A percentile compares a stretch with the other conserved stretches of the same genome.
Conservation (phyloP, 1,140 invertebrate genomes). For the Battus philenor region DNA sequence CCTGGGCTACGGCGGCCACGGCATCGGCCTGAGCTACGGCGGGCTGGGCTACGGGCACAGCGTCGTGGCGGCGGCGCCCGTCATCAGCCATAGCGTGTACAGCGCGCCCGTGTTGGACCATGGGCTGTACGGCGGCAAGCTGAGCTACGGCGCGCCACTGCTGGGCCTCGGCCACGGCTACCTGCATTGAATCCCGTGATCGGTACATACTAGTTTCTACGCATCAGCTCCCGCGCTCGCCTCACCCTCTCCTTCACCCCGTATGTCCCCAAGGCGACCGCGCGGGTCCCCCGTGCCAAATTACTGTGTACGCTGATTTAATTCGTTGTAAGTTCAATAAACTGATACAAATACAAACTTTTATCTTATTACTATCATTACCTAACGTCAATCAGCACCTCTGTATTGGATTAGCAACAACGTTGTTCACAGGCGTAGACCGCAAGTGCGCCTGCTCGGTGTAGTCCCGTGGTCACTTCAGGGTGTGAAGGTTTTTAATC, state of each 20-base stretch:
- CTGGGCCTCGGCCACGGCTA: slow-evolving; percentile 38
- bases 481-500: too few relatives aligned
- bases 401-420: too few relatives aligned
- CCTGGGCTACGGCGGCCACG: slow-evolving; percentile 24
- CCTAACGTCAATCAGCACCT: background rate
- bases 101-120: slow-evolving; percentile 27
- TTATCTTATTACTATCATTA: background rate
- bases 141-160: slow-evolving; percentile 25
- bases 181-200: slow-evolving; percentile 28
- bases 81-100: slow-evolving; percentile 27
- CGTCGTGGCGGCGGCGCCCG: slow-evolving; percentile 31
- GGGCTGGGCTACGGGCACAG: slow-evolving; percentile 33
- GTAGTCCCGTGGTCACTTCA: too few relatives aligned
- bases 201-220: too few relatives aligned
- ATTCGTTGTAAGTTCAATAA: slow-evolving; percentile 7
- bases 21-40: slow-evolving; percentile 23
- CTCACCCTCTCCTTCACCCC: too few relatives aligned
- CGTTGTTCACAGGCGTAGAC: too few relatives aligned
- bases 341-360: background rate
- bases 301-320: slow-evolving; percentile 8
- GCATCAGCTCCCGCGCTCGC: too few relatives aligned
- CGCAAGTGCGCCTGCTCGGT: too few relatives aligned
- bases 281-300: slow-evolving; percentile 4
- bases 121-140: slow-evolving; percentile 35
- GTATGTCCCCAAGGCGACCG: slow-evolving; percentile 9